Evolutionary conservation across 2,888 invertebrate genomes (phyloP), one percentile per base, ranked within the genome.

Genomic region (Sphaeridia pumilis): DNA sequence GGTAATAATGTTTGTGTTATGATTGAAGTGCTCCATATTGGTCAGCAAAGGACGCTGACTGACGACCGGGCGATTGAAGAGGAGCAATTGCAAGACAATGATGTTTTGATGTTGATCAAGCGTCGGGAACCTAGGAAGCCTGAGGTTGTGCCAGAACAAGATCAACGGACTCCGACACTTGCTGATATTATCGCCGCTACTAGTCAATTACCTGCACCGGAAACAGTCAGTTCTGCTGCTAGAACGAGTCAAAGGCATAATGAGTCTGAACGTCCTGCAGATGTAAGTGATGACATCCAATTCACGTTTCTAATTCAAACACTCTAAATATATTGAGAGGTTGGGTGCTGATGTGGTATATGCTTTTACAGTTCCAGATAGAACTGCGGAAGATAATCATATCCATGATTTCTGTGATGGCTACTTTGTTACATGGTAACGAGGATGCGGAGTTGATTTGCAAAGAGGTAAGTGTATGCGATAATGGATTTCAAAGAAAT

Each of bases 361-460:
- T 5, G 17, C 17, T 38, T 17, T 17, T 20, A 38, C 61, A 81
- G 80, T 78, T 81, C 67, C 80, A 81, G 69, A 74, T 75, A 60
- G 81, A 82, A 69, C 74, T 81, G 34, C 71, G 79, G n/a, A 79
- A 79, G 69, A 80, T 82, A 44, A 71, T 82, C 21, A 77, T 81
- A 48, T 79, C 81, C 0, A 69, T 82, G 50, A 78, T 80, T 4
- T 78, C 62, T 10, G 58, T 62, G 10, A 64, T 64, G 59, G 52
- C 60, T 4, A 59, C 57, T 0, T 34, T 64, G 26, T 51, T 61
- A 10, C 54, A 58, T 20, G 64, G 58, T 17, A 59, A 62, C 46
- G 38, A 49, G 26, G 64, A 64, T 31, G 56, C 61, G 0, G 54
- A 60, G 20, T 49, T 58, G 1, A 59, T 63, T 45, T 59, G 58